These are phyloP conservation scores for Rhipidura dahli DNA, from an alignment of 2,113 vertebrate genomes.

Conservation along the genomic window DNA sequence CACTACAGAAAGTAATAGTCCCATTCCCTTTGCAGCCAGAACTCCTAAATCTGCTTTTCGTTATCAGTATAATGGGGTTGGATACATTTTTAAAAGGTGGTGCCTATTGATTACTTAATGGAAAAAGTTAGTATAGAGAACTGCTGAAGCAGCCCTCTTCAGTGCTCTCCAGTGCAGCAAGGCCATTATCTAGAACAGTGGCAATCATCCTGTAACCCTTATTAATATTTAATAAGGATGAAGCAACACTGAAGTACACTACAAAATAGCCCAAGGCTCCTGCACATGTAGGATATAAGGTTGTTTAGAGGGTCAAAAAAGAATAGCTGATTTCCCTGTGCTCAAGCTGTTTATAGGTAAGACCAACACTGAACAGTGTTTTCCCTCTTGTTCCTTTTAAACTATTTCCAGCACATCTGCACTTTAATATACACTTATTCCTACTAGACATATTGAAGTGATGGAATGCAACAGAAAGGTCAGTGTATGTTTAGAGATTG, in stretches of 20 bases:
- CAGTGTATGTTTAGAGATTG: constrained; percentile 23
- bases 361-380: constrained; percentile 12
- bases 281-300: constrained; percentile 17
- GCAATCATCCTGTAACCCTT: constrained; percentile 59
- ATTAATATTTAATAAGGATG: constrained; percentile 72
- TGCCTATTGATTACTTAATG: constrained; percentile 80
- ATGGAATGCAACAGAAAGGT: constrained; percentile 46
- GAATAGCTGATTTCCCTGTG: constrained; percentile 41
- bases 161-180: constrained; percentile 56
- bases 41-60: constrained; percentile 53
- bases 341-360: constrained; percentile 38
- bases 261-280: constrained; percentile 29
- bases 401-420: constrained; percentile 16
- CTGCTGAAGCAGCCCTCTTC: constrained; percentile 69
- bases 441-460: constrained; percentile 24
- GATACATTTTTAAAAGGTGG: constrained; percentile 75
- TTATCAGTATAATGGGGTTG: constrained; percentile 65
- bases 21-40: constrained; percentile 16
- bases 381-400: constrained; percentile 21
- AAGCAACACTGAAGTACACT: background rate
- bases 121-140: constrained; percentile 68
- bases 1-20: constrained; percentile 54
- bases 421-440: constrained; percentile 41
- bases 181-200: constrained; percentile 69
- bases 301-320: constrained; percentile 38